Evolutionary conservation across 1,140 invertebrate genomes (phyloP), one percentile per base, ranked within the genome.

Genomic region (Dinoponera quadriceps): DNA sequence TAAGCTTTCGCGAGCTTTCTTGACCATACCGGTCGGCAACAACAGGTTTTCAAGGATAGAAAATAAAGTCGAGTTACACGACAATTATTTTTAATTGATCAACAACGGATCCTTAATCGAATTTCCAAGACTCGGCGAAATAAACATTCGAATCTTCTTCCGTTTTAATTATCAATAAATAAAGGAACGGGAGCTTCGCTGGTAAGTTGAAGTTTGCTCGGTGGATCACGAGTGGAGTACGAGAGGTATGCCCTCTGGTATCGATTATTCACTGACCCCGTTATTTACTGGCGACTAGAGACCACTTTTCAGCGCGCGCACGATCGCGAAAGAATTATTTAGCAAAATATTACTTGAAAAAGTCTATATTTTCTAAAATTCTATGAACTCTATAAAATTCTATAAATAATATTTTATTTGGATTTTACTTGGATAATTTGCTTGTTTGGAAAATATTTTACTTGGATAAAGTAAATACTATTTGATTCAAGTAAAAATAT

Each of bases 251-350:
- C 73, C 62, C 20, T 85, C 65, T 77, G 82, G 88, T 90, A 92
- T 91, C 75, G 84, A 88, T 88, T 4, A 7, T 68, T 86, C 91
- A n/a, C 89, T 92, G 91, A 92, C 91, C 91, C 89, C 88, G 7
- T 80, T 48, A 81, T 81, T 44, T 38, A 55, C 55, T 73, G 73
- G 72, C 54, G 7, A 63, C 14, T 51, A n/a, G 9, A n/a, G n/a
- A n/a, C 20, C 20, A 66, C 20, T 59, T 59, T 60, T 25, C 38
- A 38, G 59, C 54, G 72, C 59, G 55, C 33, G 16, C n/a, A n/a
- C 51, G 72, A 74, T 59, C 14, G 20, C 38, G 3, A 44, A 66
- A 13, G 4, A 65, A 48, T 13, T 4, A 22, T 4, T 65, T 22
- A 7, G 38, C 54, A 55, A 22, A 4, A 29, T 16, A 51, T 25